Evolutionary conservation across 2,113 vertebrate genomes (phyloP).

Genomic region (Heterotis niloticus): DNA sequence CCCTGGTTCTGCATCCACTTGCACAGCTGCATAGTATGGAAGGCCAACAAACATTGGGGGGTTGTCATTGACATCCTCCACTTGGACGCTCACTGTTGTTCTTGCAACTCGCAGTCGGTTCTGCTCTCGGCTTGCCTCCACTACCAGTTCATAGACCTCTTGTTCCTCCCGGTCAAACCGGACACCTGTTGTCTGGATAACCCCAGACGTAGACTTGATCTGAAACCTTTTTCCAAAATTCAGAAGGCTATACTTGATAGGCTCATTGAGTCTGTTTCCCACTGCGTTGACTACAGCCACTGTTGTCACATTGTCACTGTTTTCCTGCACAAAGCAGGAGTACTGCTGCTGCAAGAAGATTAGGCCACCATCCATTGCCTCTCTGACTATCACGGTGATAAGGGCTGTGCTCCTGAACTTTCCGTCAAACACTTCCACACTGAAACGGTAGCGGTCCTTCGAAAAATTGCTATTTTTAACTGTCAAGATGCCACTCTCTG

Average conservation of each 20-base stretch:
- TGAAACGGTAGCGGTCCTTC: conserved; percentile 83
- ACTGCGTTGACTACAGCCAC: conserved; percentile 80
- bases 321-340: conserved; percentile 80
- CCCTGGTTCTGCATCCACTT: conserved; percentile 86
- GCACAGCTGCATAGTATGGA: conserved; percentile 90
- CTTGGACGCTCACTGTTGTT: conserved; percentile 79
- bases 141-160: conserved; percentile 82
- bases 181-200: conserved; percentile 81
- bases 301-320: conserved; percentile 73
- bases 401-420: conserved; percentile 80
- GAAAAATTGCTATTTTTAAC: conserved; percentile 79
- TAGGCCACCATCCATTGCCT: conserved; percentile 86
- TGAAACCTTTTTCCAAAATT: conserved; percentile 87
- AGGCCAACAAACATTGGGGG: conserved; percentile 83
- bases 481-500: conserved; percentile 77
- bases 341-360: conserved; percentile 79
- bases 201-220: conserved; percentile 85
- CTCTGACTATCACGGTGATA: conserved; percentile 79
- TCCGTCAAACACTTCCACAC: conserved; percentile 84
- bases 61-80: conserved; percentile 93
- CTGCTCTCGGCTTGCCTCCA: conserved; percentile 84
- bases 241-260: conserved; percentile 83
- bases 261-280: conserved; percentile 88
- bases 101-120: conserved; percentile 82
- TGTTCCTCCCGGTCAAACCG: conserved; percentile 88